Conservation (phyloP, 2,113 vertebrate genomes). For the Neotoma lepida region DNA sequence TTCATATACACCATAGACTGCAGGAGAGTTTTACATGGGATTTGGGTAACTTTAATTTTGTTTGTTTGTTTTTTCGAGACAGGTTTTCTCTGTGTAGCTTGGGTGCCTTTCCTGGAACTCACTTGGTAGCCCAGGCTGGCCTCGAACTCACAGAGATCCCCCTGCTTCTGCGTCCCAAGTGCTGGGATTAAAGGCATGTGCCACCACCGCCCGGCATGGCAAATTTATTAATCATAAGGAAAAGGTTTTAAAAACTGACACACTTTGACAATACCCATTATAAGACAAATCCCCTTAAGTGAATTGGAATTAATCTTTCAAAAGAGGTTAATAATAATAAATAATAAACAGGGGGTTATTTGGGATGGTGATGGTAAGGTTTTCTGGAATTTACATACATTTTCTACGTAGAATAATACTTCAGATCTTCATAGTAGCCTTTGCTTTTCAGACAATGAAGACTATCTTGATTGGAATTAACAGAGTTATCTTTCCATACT, state of each 20-base stretch:
- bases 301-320: not conserved
- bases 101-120: not conserved
- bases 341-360: not conserved
- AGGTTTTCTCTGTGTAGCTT: not conserved
- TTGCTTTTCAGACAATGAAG: constrained; percentile 20
- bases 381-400: constrained; percentile 9
- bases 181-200: not conserved
- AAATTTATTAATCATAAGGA: not conserved
- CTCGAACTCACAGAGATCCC: not conserved
- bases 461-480: not conserved
- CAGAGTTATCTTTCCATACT: constrained; percentile 36
- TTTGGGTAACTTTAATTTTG: not conserved
- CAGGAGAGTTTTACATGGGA: not conserved
- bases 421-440: not conserved
- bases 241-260: not conserved
- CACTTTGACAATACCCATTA: not conserved
- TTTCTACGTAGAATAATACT: not conserved
- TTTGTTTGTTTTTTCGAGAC: not conserved
- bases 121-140: not conserved
- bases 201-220: not conserved
- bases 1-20: not conserved
- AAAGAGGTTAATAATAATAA: not conserved
- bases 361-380: not conserved
- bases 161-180: not conserved
- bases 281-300: constrained; percentile 20